Evolutionary conservation across 1,140 invertebrate species (phyloP).

Genomic region (Lepidurus apus): DNA sequence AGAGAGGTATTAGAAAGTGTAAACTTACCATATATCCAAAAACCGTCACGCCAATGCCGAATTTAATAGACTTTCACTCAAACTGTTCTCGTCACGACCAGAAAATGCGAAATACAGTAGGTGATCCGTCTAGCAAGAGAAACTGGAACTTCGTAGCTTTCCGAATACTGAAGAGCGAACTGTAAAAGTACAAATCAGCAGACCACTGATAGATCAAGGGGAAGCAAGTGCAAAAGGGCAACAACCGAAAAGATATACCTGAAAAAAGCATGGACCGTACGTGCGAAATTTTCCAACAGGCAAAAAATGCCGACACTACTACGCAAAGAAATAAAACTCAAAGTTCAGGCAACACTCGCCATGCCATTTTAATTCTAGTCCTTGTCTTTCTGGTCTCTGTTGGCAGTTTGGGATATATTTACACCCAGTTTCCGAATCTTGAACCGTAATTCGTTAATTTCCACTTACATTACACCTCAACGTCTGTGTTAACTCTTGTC

Average conservation of each 20-base stretch:
- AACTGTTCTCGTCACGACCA: background rate
- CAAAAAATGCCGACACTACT: background rate
- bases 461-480: background rate
- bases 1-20: background rate
- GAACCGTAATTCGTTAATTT: constrained; percentile 62
- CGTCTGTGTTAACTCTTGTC: constrained; percentile 25
- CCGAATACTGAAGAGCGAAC: background rate
- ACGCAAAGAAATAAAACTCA: background rate
- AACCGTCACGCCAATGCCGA: background rate
- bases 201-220: background rate
- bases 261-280: background rate
- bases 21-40: background rate
- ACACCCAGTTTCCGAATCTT: constrained; percentile 72
- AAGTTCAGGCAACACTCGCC: constrained; percentile 41
- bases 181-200: background rate
- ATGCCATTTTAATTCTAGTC: constrained; percentile 42
- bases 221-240: background rate
- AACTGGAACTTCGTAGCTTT: background rate
- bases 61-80: constrained; percentile 2
- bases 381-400: constrained; percentile 60
- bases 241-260: background rate
- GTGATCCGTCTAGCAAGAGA: background rate
- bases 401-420: constrained; percentile 58
- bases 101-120: background rate
- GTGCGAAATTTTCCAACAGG: background rate